Conservation (phyloP, 2,888 invertebrate species). For the Coleophora flavipennella region DNA sequence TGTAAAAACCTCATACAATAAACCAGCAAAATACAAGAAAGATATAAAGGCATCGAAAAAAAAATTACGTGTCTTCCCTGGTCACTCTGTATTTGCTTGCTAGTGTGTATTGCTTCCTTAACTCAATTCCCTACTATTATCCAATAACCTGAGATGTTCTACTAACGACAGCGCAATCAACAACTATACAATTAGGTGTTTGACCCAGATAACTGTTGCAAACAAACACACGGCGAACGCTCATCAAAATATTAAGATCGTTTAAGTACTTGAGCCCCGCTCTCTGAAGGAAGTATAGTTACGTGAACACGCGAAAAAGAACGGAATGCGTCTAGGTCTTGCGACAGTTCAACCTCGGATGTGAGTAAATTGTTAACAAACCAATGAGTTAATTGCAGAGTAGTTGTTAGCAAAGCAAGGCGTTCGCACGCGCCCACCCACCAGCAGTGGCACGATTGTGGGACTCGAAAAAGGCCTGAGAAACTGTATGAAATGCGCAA, state of each 20-base stretch:
- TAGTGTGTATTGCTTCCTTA: too few species aligned
- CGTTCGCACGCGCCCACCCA: constrained; percentile 44
- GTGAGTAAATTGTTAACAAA: constrained; percentile 39
- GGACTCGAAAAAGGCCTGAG: constrained; percentile 34
- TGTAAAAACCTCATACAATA: too few species aligned
- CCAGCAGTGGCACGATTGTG: constrained; percentile 16
- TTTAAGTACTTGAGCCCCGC: constrained; percentile 12
- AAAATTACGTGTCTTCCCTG: too few species aligned
- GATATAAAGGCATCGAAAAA: too few species aligned
- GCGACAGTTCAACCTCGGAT: constrained; percentile 56
- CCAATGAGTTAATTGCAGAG: constrained; percentile 27
- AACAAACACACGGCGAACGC: constrained; percentile 16
- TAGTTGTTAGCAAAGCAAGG: constrained; percentile 33
- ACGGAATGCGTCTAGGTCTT: constrained; percentile 55
- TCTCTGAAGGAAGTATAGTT: constrained; percentile 37
- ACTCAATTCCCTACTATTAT: constrained; percentile 18
- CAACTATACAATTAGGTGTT: constrained; percentile 22
- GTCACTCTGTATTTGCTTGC: too few species aligned
- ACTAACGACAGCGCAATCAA: constrained; percentile 20
- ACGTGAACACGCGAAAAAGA: constrained; percentile 47
- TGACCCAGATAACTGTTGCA: constrained; percentile 40
- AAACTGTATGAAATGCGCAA: constrained; percentile 33
- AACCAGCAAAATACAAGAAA: too few species aligned
- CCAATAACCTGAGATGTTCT: constrained; percentile 18
- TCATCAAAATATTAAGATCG: constrained; percentile 18